These are phyloP conservation scores for Tribolium castaneum DNA, from an alignment of 1,140 invertebrate species.

Conservation along the genomic window DNA sequence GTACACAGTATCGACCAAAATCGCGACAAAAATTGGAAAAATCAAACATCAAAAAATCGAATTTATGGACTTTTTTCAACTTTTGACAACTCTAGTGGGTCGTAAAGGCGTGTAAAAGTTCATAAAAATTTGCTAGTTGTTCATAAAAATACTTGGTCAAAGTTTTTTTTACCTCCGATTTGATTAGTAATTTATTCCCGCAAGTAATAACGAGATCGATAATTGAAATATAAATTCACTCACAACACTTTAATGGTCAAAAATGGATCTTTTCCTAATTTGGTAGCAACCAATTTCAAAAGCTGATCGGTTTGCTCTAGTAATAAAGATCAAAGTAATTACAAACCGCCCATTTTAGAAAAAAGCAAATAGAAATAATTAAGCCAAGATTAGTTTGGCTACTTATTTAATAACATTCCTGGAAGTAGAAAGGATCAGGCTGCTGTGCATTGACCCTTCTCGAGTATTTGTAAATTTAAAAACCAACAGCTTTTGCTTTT, in stretches of 20 bases:
- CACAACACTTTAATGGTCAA: neutral
- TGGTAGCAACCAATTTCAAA: neutral
- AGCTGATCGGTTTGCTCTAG: neutral
- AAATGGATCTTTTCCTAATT: neutral
- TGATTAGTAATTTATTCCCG: too few species aligned
- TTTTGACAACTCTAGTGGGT: too few species aligned
- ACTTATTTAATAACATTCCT: neutral
- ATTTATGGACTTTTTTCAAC: too few species aligned
- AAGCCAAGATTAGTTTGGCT: neutral
- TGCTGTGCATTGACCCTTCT: neutral
- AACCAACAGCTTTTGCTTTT: conserved; percentile 24
- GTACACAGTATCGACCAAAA: too few species aligned
- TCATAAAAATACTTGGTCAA: too few species aligned
- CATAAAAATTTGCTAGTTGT: too few species aligned
- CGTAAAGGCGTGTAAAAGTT: too few species aligned
- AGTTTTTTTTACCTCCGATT: too few species aligned
- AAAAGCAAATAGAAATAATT: neutral
- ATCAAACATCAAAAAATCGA: too few species aligned
- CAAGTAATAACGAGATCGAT: neutral
- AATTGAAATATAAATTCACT: neutral
- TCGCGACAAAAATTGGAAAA: too few species aligned
- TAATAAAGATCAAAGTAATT: neutral
- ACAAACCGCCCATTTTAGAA: neutral
- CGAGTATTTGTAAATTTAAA: conserved; percentile 6
- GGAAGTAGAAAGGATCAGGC: too few species aligned